Conservation (phyloP, 2,888 invertebrate species). For the Eueremaeus valkanovi region DNA sequence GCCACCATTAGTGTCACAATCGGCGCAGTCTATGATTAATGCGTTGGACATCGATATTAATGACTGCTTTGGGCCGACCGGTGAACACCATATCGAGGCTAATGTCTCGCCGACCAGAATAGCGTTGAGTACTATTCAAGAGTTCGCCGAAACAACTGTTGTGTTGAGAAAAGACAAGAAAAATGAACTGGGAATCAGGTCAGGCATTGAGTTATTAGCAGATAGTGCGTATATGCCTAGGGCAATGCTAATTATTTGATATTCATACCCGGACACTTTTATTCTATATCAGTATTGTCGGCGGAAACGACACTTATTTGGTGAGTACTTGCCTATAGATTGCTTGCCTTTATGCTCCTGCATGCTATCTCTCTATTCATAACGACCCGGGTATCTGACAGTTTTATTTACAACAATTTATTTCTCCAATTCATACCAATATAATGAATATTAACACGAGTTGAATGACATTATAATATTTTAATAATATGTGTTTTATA, state of each 20-base stretch:
- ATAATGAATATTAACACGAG: too few relatives aligned
- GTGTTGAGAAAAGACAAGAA: slow-evolving; percentile 49
- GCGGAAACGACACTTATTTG: slow-evolving; percentile 49
- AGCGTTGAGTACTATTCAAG: slow-evolving; percentile 49
- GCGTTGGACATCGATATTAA: neutral
- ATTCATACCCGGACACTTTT: too few relatives aligned
- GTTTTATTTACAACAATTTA: too few relatives aligned
- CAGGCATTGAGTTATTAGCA: too few relatives aligned
- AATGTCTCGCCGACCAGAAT: slow-evolving; percentile 40
- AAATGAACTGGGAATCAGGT: slow-evolving; percentile 49
- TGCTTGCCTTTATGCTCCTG: too few relatives aligned
- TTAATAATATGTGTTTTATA: too few relatives aligned
- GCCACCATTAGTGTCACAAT: slow-evolving; percentile 23
- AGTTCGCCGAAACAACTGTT: slow-evolving; percentile 50
- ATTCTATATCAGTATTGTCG: slow-evolving; percentile 48
- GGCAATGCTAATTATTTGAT: too few relatives aligned
- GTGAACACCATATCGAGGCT: neutral
- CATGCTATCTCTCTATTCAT: too few relatives aligned
- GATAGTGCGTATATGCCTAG: too few relatives aligned
- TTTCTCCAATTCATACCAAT: too few relatives aligned
- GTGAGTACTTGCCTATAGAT: slow-evolving; percentile 46
- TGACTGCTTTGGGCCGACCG: neutral
- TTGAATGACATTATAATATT: too few relatives aligned
- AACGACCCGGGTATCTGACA: too few relatives aligned
- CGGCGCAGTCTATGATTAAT: neutral